Evolutionary conservation across 2,113 vertebrate genomes (phyloP), one percentile per base, ranked within the genome.

Genomic region (Tragelaphus buxtoni): DNA sequence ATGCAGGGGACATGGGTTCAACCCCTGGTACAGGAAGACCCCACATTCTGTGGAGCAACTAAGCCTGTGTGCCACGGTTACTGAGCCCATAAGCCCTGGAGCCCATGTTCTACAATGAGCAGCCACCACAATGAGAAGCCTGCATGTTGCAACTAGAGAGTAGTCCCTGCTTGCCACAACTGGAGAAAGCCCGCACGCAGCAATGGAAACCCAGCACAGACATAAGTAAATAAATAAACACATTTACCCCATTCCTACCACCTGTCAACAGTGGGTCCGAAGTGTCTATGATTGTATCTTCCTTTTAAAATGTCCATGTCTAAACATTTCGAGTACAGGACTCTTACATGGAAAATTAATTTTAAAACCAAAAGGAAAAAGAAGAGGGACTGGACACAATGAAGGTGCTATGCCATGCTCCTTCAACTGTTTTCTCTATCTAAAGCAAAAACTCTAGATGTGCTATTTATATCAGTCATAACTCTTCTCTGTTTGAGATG

Each of bases 311-410:
- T 87, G 82, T 8, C 18, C 35, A 11, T 35, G 26, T 55, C 39
- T 90, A 76, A 92, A 65, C 74, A 94, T 49, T 60, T 94, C 45
- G 91, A 72, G 47, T 72, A 92, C 1, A 89, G 55, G 55, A 61
- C 45, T 56, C 32, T 61, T 85, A 51, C 0, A n/a, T 5, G 4
- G 1, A 84, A 63, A 74, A 58, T 60, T 61, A 82, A 58, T 72
- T 65, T 93, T 82, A 65, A 65, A 97, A 93, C 63, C 85, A 65
- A 90, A 91, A 69, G 42, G 30, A 61, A 58, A 97, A 94, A 83
- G 49, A 49, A 84, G 45, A 79, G 22, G 24, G 16, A 4, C 12
- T 51, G 16, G 14, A 74, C 28, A 74, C 24, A 72, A 58, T 76
- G 2, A 74, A 85, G 53, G 22, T 81, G 13, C 16, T 90, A 18